Conservation (phyloP, 2,797 vertebrate species). For the Sebastes reedi region DNA sequence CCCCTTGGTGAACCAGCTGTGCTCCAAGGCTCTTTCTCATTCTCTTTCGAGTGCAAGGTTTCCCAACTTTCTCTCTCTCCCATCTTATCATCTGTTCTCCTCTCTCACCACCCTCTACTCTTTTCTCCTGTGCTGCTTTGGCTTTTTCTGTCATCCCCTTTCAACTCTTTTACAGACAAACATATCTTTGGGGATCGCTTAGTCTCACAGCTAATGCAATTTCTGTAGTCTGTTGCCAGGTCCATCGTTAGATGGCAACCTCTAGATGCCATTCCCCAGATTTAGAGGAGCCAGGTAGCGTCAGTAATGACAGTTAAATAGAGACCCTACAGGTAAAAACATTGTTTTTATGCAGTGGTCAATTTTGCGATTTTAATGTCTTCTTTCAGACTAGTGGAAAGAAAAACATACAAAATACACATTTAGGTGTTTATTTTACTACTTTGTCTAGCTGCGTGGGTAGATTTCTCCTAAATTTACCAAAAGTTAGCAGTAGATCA, state of each 20-base stretch:
- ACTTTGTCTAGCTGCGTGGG: accelerated
- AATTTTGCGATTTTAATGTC: no score
- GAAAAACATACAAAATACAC: no score
- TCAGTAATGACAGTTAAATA: neutral
- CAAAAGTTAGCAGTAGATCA: no score
- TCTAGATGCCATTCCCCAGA: neutral
- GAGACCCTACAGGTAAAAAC: no score
- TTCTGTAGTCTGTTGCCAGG: constrained; percentile 10
- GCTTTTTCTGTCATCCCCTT: constrained; percentile 13
- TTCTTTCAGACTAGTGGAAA: no score
- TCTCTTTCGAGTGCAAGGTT: constrained; percentile 30
- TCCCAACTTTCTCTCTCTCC: constrained; percentile 33
- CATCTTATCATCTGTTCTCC: constrained; percentile 17
- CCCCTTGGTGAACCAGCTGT: constrained; percentile 62
- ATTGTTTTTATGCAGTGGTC: no score
- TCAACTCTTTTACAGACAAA: constrained; percentile 22
- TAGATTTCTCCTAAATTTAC: no score
- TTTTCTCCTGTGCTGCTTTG: neutral
- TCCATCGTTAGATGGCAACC: neutral
- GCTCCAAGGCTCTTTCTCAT: constrained; percentile 38
- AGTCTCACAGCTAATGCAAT: neutral
- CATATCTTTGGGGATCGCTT: constrained; percentile 28
- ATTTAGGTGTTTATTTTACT: no score
- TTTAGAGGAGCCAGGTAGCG: neutral
- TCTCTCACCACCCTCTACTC: neutral